phyloP scores from a whole-genome alignment of 2,888 invertebrate species.

The Furcula furcula region DNA sequence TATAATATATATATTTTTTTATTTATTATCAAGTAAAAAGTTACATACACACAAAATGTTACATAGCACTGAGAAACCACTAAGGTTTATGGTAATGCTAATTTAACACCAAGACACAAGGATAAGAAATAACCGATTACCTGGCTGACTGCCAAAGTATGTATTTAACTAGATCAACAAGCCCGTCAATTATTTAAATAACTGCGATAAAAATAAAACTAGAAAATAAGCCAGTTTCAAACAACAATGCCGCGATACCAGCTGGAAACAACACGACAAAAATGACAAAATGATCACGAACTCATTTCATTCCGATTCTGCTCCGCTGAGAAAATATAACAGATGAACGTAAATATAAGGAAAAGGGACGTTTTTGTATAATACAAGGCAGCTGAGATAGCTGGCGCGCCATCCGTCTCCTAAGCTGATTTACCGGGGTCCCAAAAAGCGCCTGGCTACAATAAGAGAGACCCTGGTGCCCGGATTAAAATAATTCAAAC shows the following conservation, averaged over 20 bases:
- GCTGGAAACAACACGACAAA: neutral
- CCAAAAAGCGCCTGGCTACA: constrained; percentile 58
- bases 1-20: too few species aligned
- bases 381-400: constrained; percentile 59
- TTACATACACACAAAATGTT: too few species aligned
- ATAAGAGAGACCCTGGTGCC: constrained; percentile 63
- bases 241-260: neutral
- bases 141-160: too few species aligned
- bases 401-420: constrained; percentile 59
- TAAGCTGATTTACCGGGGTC: constrained; percentile 75
- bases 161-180: too few species aligned
- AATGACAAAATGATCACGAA: constrained; percentile 1
- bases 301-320: neutral
- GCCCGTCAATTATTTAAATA: too few species aligned
- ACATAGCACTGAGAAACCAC: too few species aligned
- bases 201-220: too few species aligned
- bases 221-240: neutral
- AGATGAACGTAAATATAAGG: constrained; percentile 13
- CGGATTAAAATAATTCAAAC: constrained; percentile 70
- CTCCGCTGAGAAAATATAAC: neutral
- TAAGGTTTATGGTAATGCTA: too few species aligned
- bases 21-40: too few species aligned
- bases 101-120: too few species aligned
- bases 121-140: too few species aligned
- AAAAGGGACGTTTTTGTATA: constrained; percentile 50